A percentile compares a stretch with the other conserved stretches of the same genome.
Conservation (phyloP, 2,888 invertebrate species). For the Chrysolina oricalcia region DNA sequence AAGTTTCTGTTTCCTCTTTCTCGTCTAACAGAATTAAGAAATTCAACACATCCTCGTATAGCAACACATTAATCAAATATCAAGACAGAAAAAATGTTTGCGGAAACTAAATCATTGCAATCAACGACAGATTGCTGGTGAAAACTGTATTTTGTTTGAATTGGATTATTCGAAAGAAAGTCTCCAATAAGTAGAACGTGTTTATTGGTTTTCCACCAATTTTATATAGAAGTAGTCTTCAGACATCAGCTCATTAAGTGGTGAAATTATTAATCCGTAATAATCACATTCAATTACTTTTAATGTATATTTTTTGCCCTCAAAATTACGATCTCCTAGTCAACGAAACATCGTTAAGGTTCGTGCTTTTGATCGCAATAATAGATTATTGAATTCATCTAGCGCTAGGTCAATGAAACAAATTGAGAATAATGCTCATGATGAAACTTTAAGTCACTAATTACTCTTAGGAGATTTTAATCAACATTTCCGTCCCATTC, state of each 20-base stretch:
- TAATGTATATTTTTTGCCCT: neutral
- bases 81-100: no score
- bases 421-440: neutral
- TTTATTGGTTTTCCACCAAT: slow-evolving; percentile 6
- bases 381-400: neutral
- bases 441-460: neutral
- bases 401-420: neutral
- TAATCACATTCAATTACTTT: neutral
- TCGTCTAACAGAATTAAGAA: no score
- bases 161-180: no score
- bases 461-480: neutral
- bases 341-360: no score
- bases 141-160: no score
- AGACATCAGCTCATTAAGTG: slow-evolving; percentile 11
- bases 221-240: neutral
- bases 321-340: neutral
- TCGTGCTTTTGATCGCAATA: no score
- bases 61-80: no score
- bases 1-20: no score
- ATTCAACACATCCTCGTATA: no score
- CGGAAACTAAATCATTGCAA: no score
- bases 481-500: no score
- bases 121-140: no score
- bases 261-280: slow-evolving; percentile 6
- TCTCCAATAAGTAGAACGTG: neutral